A percentile compares a stretch with the other conserved stretches of the same genome.
Conservation (phyloP, 2,797 vertebrate species). For the Molossus alvarezi region DNA sequence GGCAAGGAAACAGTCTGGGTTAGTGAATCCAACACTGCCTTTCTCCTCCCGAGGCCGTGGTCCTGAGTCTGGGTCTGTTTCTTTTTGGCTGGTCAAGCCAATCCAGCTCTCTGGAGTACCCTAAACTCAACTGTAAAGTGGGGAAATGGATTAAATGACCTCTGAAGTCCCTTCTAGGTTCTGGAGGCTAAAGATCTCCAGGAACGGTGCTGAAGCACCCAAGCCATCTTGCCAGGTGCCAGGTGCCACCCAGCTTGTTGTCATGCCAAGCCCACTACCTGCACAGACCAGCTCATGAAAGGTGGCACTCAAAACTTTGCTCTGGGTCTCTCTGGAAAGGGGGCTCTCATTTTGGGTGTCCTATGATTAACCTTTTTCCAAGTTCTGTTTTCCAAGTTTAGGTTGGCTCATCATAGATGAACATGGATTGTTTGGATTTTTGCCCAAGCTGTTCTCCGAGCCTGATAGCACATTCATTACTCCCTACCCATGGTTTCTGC, state of each 20-base stretch:
- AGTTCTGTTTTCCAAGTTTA: conserved; percentile 83
- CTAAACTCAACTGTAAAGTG: conserved; percentile 45
- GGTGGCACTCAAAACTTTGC: not conserved
- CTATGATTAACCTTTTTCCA: conserved; percentile 81
- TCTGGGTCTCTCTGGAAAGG: not conserved
- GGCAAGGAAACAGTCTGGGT: not conserved
- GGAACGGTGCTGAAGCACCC: not conserved
- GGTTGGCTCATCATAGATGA: conserved; percentile 84
- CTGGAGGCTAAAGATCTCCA: not conserved
- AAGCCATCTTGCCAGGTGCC: not conserved
- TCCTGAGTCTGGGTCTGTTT: not conserved
- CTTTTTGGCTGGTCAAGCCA: not conserved
- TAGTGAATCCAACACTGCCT: not conserved
- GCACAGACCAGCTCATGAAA: not conserved
- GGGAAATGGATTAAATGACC: not conserved
- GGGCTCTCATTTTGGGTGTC: conserved; percentile 71
- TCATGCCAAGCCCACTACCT: not conserved
- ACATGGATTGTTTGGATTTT: conserved; percentile 85
- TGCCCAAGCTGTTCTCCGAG: conserved; percentile 86
- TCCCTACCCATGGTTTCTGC: conserved; percentile 87
- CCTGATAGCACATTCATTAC: conserved; percentile 87
- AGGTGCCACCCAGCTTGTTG: not conserved
- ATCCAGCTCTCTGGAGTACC: not conserved
- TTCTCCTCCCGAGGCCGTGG: not conserved
- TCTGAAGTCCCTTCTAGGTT: not conserved